These are phyloP conservation scores for Marmota monax DNA, from an alignment of 2,113 vertebrate genomes.

Conservation along the genomic window DNA sequence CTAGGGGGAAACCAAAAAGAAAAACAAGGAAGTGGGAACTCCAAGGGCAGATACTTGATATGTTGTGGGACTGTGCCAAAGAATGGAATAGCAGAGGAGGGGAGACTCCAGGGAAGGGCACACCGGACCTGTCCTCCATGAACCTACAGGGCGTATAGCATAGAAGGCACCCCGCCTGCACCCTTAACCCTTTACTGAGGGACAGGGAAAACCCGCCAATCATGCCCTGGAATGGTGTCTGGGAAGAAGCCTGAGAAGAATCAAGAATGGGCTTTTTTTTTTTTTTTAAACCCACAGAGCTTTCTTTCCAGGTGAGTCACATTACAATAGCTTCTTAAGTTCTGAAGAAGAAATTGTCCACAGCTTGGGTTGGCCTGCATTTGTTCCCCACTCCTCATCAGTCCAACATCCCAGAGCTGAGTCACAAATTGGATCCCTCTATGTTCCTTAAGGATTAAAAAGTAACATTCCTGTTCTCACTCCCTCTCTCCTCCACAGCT, in stretches of 20 bases:
- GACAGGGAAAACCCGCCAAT: not conserved
- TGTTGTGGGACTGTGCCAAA: conserved; percentile 45
- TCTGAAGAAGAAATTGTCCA: not conserved
- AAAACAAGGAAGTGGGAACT: conserved; percentile 79
- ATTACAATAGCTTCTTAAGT: not conserved
- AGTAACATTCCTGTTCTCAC: conserved; percentile 60
- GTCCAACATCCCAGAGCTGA: conserved; percentile 64
- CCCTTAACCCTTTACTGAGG: not conserved
- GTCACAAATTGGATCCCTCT: conserved; percentile 74
- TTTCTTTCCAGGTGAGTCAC: conserved; percentile 19
- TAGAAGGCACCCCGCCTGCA: not conserved
- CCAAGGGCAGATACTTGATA: conserved; percentile 67
- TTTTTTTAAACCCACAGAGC: not conserved
- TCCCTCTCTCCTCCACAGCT: conserved; percentile 20
- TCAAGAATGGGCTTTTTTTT: not conserved
- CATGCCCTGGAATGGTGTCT: not conserved
- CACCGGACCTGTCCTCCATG: not conserved
- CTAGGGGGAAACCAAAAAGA: conserved; percentile 63
- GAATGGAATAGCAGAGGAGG: not conserved
- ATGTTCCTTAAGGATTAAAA: conserved; percentile 74
- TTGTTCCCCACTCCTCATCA: not conserved
- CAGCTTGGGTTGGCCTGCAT: not conserved
- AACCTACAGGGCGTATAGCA: not conserved
- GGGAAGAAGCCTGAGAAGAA: conserved; percentile 3
- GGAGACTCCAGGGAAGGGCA: conserved; percentile 4